phyloP scores from a whole-genome alignment of 2,113 vertebrate genomes.

The Urocynchramus pylzowi region DNA sequence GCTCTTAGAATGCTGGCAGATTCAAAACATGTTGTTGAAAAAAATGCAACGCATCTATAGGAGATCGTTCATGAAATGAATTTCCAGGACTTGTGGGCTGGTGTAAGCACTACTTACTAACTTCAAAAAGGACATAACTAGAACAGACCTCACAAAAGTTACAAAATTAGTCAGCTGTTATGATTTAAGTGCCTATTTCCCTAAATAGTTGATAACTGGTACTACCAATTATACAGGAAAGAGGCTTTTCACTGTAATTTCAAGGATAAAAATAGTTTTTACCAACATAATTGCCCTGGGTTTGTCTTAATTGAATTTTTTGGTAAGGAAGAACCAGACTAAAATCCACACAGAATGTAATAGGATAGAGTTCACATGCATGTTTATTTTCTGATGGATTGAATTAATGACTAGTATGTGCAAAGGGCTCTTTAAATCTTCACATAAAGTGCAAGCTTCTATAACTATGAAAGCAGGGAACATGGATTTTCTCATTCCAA shows the following conservation, averaged over 20 bases:
- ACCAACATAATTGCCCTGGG: not conserved
- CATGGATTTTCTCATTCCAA: rapidly evolving
- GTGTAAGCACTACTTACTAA: not conserved
- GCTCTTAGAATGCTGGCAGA: not conserved
- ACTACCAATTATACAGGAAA: not conserved
- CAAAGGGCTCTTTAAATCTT: not conserved
- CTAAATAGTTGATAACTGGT: not conserved
- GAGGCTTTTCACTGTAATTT: not conserved
- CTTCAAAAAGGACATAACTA: not conserved
- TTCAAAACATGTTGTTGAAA: not conserved
- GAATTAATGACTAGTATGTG: not conserved
- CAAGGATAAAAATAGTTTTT: not conserved
- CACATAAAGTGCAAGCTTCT: not conserved
- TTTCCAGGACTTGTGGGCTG: not conserved
- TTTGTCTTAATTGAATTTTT: not conserved
- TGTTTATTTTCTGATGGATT: not conserved
- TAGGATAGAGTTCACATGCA: not conserved
- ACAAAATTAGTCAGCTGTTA: not conserved
- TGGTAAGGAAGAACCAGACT: not conserved
- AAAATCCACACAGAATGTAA: not conserved
- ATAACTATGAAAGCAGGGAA: not conserved
- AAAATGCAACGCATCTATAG: not conserved
- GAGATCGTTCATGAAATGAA: not conserved
- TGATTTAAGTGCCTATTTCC: not conserved
- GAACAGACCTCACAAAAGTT: not conserved